A percentile compares a stretch with the other conserved stretches of the same genome.
Evolutionary conservation across 1,140 invertebrate species (phyloP).

Genomic region (Drosophila rhopaloa): DNA sequence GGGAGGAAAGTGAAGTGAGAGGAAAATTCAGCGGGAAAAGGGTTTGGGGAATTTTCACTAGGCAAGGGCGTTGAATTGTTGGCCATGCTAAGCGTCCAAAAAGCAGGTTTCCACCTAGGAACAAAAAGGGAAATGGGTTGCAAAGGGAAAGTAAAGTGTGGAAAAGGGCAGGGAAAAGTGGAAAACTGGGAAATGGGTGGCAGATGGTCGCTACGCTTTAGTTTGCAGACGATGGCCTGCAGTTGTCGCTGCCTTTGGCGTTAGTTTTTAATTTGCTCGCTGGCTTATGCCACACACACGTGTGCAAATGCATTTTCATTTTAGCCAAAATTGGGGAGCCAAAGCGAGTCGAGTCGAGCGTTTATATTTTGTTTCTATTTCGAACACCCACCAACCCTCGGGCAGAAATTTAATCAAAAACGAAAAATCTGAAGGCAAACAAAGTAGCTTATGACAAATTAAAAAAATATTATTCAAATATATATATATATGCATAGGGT

Average conservation of each 20-base stretch:
- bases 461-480: neutral
- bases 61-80: conserved; percentile 44
- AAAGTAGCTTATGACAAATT: neutral
- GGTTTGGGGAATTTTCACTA: neutral
- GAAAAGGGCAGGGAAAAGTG: neutral
- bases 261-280: conserved; percentile 50
- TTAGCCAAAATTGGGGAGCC: conserved; percentile 9
- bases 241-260: conserved; percentile 44
- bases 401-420: conserved; percentile 10
- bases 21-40: neutral
- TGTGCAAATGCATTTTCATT: conserved; percentile 32
- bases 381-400: neutral
- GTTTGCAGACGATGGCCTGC: conserved; percentile 10
- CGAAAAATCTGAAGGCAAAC: neutral
- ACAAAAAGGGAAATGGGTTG: neutral
- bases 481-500: neutral
- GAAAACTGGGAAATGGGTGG: neutral
- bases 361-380: conserved; percentile 13
- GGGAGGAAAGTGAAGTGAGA: neutral
- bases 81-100: conserved; percentile 29
- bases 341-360: conserved; percentile 8
- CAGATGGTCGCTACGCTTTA: conserved; percentile 2
- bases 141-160: neutral
- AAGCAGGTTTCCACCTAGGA: conserved; percentile 11
- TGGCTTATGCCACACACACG: conserved; percentile 22